A percentile compares a stretch with the other conserved stretches of the same genome.
These are phyloP conservation scores for Gymnodraco acuticeps DNA, from an alignment of 2,797 vertebrate genomes.

Conservation along the genomic window DNA sequence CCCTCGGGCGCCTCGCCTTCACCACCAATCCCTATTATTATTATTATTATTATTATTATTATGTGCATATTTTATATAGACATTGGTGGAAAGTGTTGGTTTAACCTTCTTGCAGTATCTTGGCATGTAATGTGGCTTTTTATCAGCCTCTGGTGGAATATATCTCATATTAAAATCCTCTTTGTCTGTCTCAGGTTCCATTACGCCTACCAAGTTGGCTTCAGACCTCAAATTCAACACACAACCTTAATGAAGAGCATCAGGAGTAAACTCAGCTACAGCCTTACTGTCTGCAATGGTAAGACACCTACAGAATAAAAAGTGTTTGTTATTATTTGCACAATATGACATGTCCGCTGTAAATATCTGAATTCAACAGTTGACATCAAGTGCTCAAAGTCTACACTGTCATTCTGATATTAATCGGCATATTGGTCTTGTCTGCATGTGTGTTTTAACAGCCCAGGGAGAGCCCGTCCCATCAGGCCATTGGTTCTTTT, in stretches of 20 bases:
- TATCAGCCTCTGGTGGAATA: not conserved
- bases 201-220: constrained; percentile 81
- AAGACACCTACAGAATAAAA: constrained; percentile 14
- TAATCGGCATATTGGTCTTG: not conserved
- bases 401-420: too few relatives aligned
- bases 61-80: too few relatives aligned
- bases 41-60: too few relatives aligned
- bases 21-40: too few relatives aligned
- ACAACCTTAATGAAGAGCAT: constrained; percentile 67
- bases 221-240: constrained; percentile 60
- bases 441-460: constrained; percentile 27
- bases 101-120: too few relatives aligned
- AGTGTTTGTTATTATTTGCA: not conserved
- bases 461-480: constrained; percentile 68
- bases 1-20: too few relatives aligned
- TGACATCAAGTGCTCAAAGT: not conserved
- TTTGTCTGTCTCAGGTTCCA: constrained; percentile 72
- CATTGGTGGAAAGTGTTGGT: too few relatives aligned
- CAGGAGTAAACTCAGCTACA: constrained; percentile 63
- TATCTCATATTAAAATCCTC: not conserved
- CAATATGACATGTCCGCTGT: not conserved
- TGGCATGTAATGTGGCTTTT: not conserved
- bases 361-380: not conserved
- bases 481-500: constrained; percentile 47
- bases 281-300: constrained; percentile 75